Base-by-base conservation (phyloP, 2,113 vertebrate species). In the Notarius quadriscutis region DNA sequence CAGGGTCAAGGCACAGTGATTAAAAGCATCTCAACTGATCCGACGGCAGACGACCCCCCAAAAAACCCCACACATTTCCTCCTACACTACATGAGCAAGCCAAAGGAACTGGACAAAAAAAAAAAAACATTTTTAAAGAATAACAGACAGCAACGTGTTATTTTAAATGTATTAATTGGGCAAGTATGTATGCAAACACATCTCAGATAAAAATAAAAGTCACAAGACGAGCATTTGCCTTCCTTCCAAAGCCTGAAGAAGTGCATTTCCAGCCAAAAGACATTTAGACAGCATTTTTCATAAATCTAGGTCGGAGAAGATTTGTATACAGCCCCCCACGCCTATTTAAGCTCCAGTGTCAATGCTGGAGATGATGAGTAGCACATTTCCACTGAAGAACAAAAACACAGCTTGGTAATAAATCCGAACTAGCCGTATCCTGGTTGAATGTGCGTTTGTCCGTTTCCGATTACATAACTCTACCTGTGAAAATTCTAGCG, bases 381-480 rank as follows among this genome's bases (percentile, higher is more conserved):
- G 50, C 11, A 15, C 20, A 50, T 75, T 75, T 75, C 48, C 20
- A 51, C 75, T 55, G 25, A 27, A 55, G 2, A 30, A 25, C 10
- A 41, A 78, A 78, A 78, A n/a, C 22, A 78, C 48, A 78, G 50
- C 75, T n/a, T 53, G 75, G 50, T 15, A 53, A 78, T 55, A 78
- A 78, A 78, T 78, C 51, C 25, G 5, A 55, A 78, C 74, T 27
- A 51, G 22, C 1, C 25, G 5, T 17, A 4, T 9, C 25, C 5
- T 78, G 11, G 50, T 27, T 14, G 11, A 55, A 12, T 27, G 12
- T 34, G 75, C 0, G 6, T 9, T 25, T 27, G 50, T 78, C 12
- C 1, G 5, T 55, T 78, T 78, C 50, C 25, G 1, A 27, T 55
- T 78, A 55, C 12, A 17, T 27, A 78, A 55, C 25, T 15, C 51